These are phyloP conservation scores for Vulpes lagopus DNA, from an alignment of 2,113 vertebrate species.

Conservation along the genomic window DNA sequence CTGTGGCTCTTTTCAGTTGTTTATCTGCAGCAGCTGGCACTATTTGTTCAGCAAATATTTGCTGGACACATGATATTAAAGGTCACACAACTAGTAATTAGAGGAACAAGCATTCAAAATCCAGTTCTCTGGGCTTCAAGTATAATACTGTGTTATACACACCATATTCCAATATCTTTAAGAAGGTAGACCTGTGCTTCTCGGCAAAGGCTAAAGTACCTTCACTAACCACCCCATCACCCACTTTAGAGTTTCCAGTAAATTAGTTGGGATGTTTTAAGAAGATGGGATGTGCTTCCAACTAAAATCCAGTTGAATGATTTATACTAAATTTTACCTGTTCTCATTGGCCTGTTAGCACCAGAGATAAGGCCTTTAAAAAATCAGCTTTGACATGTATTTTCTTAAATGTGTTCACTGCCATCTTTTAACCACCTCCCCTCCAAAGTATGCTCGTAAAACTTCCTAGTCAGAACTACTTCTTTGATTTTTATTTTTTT, in stretches of 20 bases:
- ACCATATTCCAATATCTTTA: not conserved
- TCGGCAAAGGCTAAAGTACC: not conserved
- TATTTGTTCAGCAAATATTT: constrained; percentile 10
- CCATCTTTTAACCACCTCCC: not conserved
- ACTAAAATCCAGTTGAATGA: not conserved
- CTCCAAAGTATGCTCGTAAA: not conserved
- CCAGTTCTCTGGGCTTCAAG: not conserved
- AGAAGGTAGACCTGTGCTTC: not conserved
- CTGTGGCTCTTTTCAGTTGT: not conserved
- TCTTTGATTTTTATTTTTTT: not conserved
- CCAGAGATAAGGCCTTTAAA: not conserved
- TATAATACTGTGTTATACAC: not conserved
- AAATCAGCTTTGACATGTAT: constrained; percentile 2
- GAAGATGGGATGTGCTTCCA: not conserved
- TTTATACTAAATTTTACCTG: not conserved
- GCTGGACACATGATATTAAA: not conserved
- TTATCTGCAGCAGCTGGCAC: not conserved
- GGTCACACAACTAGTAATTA: not conserved
- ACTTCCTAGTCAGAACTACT: constrained; percentile 25
- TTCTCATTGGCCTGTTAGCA: constrained; percentile 34
- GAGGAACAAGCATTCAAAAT: not conserved
- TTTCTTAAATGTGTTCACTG: constrained; percentile 55
- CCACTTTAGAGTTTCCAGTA: not conserved
- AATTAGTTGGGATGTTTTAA: not conserved
- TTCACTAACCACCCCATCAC: not conserved